Evolutionary conservation across 2,888 invertebrate genomes (phyloP), one percentile per base, ranked within the genome.

Genomic region (Apoda limacodes): DNA sequence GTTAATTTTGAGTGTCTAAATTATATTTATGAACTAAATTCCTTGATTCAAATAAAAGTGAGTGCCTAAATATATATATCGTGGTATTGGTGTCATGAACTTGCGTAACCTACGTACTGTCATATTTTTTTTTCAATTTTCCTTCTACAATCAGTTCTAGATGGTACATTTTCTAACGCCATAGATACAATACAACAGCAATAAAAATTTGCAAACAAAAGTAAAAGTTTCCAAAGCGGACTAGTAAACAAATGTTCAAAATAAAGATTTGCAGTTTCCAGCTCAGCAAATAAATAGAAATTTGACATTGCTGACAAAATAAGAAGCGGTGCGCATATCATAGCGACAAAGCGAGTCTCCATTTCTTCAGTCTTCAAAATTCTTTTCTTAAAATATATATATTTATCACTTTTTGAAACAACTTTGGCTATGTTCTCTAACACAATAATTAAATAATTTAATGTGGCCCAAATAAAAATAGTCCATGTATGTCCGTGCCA

Each of bases 401-500:
- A 87, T 13, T 45, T 48, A 19, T 63, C 52, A 22, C 70, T 75
- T 28, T 63, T 57, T 5, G 83, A 76, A 17, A 85, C 36, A 12
- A 57, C 47, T 55, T 76, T 85, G 2, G 83, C 85, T 9, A 85
- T 33, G 45, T 85, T 83, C 70, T 96, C 96, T 9, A 91, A 56
- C 7, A 85, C 71, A 25, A 96, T 81, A 17, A 93, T 94, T 4
- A 88, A 42, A 56, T 88, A 95, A 71, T 97, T 97, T n/a, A 95
- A 67, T 6, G 85, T 48, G n/a, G 92, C 85, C 96, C 97, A 98
- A 32, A 92, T 72, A 36, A 95, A 84, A 42, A 96, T 88, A 48
- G 87, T 87, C 40, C 75, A 72, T 37, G 88, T 86, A 25, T 88
- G 84, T 19, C 95, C 95, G 64, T 98, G 98, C 97, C 97, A 98